Percentiles rank a stretch among this genome's conserved stretches.
These are phyloP conservation scores for Byasa hedistus DNA, from an alignment of 2,888 invertebrate species.

Conservation along the genomic window DNA sequence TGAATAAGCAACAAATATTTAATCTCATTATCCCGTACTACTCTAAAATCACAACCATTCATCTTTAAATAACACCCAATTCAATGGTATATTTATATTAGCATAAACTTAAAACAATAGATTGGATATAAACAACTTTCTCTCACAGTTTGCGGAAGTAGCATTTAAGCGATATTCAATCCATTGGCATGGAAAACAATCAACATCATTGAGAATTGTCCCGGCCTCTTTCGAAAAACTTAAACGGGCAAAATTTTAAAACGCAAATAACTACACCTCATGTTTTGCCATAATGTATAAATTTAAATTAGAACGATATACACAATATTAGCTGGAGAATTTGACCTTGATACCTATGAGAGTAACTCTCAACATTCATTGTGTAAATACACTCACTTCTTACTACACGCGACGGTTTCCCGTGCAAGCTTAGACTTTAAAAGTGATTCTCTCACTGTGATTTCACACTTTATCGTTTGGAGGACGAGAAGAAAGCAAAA, in stretches of 20 bases:
- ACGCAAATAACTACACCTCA: slow-evolving; percentile 33
- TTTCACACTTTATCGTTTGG: not conserved
- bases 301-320: slow-evolving; percentile 30
- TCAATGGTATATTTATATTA: slow-evolving; percentile 10
- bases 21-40: too few relatives aligned
- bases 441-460: not conserved
- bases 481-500: too few relatives aligned
- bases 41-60: too few relatives aligned
- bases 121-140: slow-evolving; percentile 30
- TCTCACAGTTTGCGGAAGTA: slow-evolving; percentile 62
- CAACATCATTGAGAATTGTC: slow-evolving; percentile 65
- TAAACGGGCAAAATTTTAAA: slow-evolving; percentile 34
- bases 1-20: too few relatives aligned
- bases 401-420: slow-evolving; percentile 40
- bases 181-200: slow-evolving; percentile 69
- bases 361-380: slow-evolving; percentile 64
- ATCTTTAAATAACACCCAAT: not conserved
- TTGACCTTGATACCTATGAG: slow-evolving; percentile 73
- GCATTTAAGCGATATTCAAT: slow-evolving; percentile 66
- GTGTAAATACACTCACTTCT: slow-evolving; percentile 70
- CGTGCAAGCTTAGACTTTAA: not conserved
- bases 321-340: slow-evolving; percentile 67
- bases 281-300: not conserved
- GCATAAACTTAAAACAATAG: not conserved
- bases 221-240: slow-evolving; percentile 59